phyloP scores from a whole-genome alignment of 2,797 vertebrate genomes.

The Monodelphis domestica region DNA sequence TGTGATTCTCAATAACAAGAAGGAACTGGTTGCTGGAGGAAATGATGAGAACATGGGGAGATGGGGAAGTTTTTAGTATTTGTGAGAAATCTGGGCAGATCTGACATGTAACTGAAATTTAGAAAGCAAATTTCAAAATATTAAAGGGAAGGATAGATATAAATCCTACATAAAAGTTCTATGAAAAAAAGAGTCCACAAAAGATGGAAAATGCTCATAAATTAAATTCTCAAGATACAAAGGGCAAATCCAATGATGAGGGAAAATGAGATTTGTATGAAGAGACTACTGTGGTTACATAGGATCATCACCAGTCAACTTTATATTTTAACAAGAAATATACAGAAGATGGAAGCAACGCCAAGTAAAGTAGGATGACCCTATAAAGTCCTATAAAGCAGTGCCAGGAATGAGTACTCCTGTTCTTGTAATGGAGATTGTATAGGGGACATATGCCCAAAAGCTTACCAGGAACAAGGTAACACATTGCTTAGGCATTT shows the following conservation, averaged over 20 bases:
- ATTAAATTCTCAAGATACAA: background rate
- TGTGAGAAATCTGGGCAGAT: background rate
- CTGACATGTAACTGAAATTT: background rate
- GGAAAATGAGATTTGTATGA: background rate
- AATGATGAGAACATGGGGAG: background rate
- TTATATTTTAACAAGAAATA: background rate
- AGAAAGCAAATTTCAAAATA: background rate
- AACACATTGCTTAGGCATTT: background rate
- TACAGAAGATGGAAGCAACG: background rate
- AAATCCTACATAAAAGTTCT: background rate
- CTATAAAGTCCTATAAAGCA: background rate
- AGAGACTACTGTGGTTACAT: background rate
- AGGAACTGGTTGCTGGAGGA: background rate
- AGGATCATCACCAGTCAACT: background rate
- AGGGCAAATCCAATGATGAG: background rate
- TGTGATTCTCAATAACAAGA: background rate
- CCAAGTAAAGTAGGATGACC: background rate
- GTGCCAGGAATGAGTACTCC: background rate
- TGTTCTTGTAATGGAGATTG: background rate
- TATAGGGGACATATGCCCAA: background rate
- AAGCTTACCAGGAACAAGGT: background rate
- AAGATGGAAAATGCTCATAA: background rate
- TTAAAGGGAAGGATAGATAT: background rate
- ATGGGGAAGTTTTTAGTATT: background rate
- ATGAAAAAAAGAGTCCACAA: background rate